Conservation (phyloP, 1,140 invertebrate genomes). For the Meloidogyne floridensis region DNA sequence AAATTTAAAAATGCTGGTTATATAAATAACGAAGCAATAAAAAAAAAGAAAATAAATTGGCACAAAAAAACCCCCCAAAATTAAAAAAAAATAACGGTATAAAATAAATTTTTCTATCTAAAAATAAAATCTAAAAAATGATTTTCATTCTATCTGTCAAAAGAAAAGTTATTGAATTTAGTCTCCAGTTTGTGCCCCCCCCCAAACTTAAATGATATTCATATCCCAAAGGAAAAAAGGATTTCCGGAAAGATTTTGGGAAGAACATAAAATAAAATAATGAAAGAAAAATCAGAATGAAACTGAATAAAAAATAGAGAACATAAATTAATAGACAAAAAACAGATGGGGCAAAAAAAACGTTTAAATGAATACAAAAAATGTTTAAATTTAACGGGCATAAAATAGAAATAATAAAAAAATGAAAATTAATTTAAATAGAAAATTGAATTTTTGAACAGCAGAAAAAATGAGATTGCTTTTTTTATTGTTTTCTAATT, state of each 20-base stretch:
- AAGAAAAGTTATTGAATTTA: too few species aligned
- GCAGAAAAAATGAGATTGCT: too few species aligned
- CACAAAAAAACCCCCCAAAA: background rate
- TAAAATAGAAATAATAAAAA: too few species aligned
- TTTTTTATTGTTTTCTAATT: too few species aligned
- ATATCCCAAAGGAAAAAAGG: background rate
- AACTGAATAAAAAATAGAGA: background rate
- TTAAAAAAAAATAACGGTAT: background rate
- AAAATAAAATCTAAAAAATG: background rate
- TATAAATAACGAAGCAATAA: background rate
- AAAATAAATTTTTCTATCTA: too few species aligned
- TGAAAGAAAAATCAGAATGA: background rate
- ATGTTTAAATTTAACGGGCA: too few species aligned
- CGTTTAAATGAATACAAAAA: too few species aligned
- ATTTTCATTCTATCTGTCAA: background rate
- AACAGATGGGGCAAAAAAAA: background rate
- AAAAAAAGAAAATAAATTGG: background rate
- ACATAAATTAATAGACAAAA: background rate
- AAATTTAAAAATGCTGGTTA: background rate
- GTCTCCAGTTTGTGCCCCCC: background rate
- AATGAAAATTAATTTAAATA: too few species aligned
- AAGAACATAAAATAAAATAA: background rate
- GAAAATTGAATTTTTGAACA: too few species aligned
- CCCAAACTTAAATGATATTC: constrained; percentile 1
- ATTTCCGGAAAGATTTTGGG: background rate